Evolutionary conservation across 2,797 vertebrate genomes (phyloP), one percentile per base, ranked within the genome.

Genomic region (Coreius guichenoti): DNA sequence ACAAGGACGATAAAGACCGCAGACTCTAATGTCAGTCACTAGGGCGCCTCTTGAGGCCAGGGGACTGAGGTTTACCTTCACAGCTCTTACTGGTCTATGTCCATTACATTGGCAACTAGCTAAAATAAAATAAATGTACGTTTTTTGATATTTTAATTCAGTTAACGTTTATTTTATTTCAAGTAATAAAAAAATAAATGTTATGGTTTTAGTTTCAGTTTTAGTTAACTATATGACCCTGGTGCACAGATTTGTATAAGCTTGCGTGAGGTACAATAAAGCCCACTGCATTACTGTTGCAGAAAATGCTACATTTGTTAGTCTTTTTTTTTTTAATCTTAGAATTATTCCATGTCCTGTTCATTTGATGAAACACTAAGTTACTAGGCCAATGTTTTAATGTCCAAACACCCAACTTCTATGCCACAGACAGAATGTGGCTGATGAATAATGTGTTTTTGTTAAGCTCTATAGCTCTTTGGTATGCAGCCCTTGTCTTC

Each of bases 401-500:
- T 65, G 31, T 21, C 74, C 13, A 65, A 65, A 65, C 29, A 16
- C 6, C 26, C 61, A 65, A 31, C 14, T 65, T 61, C 14, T 65
- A 65, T 19, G 43, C 63, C 63, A 80, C 43, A 63, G 16, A 45
- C 56, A 63, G 36, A 79, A 74, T 33, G 21, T 75, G 13, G 70
- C 43, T 19, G 21, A 21, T 83, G 47, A 83, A 83, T 33, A 75
- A 26, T 12, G 39, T 63, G 73, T 63, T 67, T 69, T 78, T 83
- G 72, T 83, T 17, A 17, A 68, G 74, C 49, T 36, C 56, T 51
- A 58, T 45, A 73, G 51, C 80, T 76, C 63, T 78, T 84, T 84
- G 78, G 74, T 84, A 84, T 84, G 82, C 74, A 58, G 36, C 17
- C 33, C 82, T 54, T 70, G 74, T 45, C 63, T 56, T 67, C 58